Evolutionary conservation across 1,140 invertebrate species (phyloP), one percentile per base, ranked within the genome.

Genomic region (Doryteuthis pealeii): DNA sequence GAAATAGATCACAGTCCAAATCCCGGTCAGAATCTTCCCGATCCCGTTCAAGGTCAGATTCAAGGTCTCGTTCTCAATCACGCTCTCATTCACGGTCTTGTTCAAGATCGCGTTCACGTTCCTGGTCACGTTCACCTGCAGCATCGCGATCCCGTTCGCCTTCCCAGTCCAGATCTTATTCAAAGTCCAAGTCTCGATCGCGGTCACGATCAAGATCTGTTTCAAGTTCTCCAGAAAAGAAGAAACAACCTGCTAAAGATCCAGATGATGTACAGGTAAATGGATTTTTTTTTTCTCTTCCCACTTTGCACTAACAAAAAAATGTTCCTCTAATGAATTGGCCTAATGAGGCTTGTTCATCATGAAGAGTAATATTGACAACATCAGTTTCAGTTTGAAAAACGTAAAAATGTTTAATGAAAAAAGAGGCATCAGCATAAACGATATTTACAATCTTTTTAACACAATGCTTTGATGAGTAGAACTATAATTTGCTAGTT

Each of bases 41-140:
- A 30, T 78, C 79, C 26, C 72, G 72, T 45, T 80, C 78, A 22
- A 73, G 66, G 30, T 62, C 54, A 22, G 22, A 28, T 28, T 62
- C 54, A 22, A 22, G 76, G 45, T 81, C 80, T 71, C 78, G 75
- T n/a, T 78, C 79, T n/a, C 72, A 70, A 32, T 80, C 78, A 22
- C 71, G 66, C 26, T 62, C 54, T 6, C 12, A 28, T 28, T 62
- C 54, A 22, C 10, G 76, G 45, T 81, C 80, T 71, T 78, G 75
- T 45, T 82, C 83, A 74, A 40, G 35, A 10, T 40, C 35, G 35
- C 35, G 35, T 5, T 62, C 54, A 5, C 54, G 54, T 28, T 62
- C 54, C 54, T 28, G 76, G 45, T 81, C 80, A 73, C 78, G 76
- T 40, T 82, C 83, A 73, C 76, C 18, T 28, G 18, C 54, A 28